These are phyloP conservation scores for Macaria liturata DNA, from an alignment of 2,888 invertebrate species.

Conservation along the genomic window DNA sequence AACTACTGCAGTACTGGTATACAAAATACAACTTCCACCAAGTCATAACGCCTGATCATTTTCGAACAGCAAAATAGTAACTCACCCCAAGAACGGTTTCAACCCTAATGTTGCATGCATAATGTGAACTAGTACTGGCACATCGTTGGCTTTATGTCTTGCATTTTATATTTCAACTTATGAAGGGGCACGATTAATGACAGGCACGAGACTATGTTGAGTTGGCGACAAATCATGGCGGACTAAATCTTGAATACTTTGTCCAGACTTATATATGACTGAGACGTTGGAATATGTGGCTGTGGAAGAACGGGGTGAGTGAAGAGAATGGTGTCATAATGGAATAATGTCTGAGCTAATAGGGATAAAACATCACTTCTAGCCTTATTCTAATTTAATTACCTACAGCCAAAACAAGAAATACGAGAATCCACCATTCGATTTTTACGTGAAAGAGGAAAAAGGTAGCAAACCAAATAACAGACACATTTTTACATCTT, in stretches of 20 bases:
- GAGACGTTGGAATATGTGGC: neutral
- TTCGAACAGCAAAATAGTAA: no score
- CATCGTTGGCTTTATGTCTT: constrained; percentile 24
- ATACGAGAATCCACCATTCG: no score
- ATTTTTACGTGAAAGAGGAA: no score
- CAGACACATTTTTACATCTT: no score
- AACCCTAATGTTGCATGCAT: constrained; percentile 26
- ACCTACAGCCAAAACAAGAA: no score
- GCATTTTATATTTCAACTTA: constrained; percentile 28
- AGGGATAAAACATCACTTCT: no score
- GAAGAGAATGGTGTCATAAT: neutral
- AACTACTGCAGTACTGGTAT: no score
- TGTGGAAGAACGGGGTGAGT: neutral
- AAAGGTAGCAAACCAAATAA: no score
- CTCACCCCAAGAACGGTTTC: neutral
- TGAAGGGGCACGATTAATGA: constrained; percentile 30
- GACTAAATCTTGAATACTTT: constrained; percentile 8
- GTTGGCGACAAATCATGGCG: constrained; percentile 9
- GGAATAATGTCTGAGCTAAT: no score
- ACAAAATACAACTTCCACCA: no score
- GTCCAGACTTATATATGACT: constrained; percentile 9
- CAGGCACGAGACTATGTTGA: constrained; percentile 24
- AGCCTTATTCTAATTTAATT: no score
- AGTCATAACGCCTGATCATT: no score
- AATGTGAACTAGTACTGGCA: constrained; percentile 27